Percentiles rank a stretch among this genome's conserved stretches.
These are phyloP conservation scores for Phymatocera aterrima DNA, from an alignment of 2,888 invertebrate genomes.

Conservation along the genomic window DNA sequence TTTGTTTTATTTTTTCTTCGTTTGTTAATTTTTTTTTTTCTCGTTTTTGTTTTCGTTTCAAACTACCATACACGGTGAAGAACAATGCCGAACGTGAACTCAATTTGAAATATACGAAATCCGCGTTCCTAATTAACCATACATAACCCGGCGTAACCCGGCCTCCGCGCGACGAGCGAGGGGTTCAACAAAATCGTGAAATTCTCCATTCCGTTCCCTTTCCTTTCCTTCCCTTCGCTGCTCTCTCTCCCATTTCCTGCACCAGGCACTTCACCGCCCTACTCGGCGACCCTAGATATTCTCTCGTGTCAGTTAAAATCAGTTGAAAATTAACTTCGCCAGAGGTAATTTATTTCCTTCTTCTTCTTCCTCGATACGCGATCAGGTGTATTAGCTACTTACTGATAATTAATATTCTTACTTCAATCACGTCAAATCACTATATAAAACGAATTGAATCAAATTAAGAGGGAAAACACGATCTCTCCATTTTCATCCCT, in stretches of 20 bases:
- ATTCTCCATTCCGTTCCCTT: constrained; percentile 7
- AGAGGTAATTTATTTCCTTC: too few relatives aligned
- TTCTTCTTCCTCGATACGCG: too few relatives aligned
- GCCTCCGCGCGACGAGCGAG: background rate
- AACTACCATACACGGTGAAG: background rate
- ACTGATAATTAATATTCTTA: too few relatives aligned
- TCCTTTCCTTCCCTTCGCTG: background rate
- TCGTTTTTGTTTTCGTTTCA: background rate
- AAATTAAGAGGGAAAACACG: too few relatives aligned
- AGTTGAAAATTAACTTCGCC: background rate
- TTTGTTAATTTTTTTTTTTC: too few relatives aligned
- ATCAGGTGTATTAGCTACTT: too few relatives aligned
- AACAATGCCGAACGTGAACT: background rate
- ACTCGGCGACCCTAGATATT: background rate
- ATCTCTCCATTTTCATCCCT: too few relatives aligned
- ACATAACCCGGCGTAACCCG: background rate
- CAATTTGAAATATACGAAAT: constrained; percentile 16
- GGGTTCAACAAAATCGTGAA: constrained; percentile 2
- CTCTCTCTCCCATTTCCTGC: constrained; percentile 8
- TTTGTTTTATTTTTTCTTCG: too few relatives aligned
- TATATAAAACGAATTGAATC: too few relatives aligned
- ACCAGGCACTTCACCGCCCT: constrained; percentile 12
- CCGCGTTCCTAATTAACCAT: constrained; percentile 21
- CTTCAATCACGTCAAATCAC: too few relatives aligned
- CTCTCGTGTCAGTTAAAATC: constrained; percentile 42